Percentiles rank a stretch among this genome's conserved stretches.
Evolutionary conservation across 2,797 vertebrate species (phyloP).

Genomic region (Sebastes miniatus): DNA sequence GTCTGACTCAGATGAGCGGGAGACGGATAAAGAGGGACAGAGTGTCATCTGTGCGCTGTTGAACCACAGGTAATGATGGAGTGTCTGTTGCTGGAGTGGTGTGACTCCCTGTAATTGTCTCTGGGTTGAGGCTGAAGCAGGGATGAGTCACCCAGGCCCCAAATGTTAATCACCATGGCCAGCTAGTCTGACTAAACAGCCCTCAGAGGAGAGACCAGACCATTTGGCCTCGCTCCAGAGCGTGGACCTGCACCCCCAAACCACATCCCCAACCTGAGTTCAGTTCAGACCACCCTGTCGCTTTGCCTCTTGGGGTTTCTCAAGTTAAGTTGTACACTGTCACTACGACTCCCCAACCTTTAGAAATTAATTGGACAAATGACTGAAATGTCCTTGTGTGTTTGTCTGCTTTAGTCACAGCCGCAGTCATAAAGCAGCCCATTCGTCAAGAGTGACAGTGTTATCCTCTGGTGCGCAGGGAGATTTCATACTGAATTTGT

Average conservation of each 20-base stretch:
- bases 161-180: constrained; percentile 60
- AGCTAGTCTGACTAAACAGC: constrained; percentile 49
- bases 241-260: constrained; percentile 17
- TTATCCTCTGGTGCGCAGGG: constrained; percentile 4
- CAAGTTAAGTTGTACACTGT: constrained; percentile 7
- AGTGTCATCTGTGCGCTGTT: constrained; percentile 35
- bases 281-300: constrained; percentile 8
- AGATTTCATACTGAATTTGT: constrained; percentile 36
- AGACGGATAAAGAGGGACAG: constrained; percentile 1
- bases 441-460: constrained; percentile 39
- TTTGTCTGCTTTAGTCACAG: constrained; percentile 22
- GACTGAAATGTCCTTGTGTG: constrained; percentile 35
- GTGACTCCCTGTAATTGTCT: constrained; percentile 57
- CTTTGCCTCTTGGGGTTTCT: constrained; percentile 21
- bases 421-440: constrained; percentile 16
- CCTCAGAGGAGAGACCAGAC: constrained; percentile 25
- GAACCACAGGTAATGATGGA: constrained; percentile 54
- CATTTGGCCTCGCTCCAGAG: constrained; percentile 35
- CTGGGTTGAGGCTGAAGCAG: constrained; percentile 42
- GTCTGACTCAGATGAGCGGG: constrained; percentile 34
- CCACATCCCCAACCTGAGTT: constrained; percentile 3
- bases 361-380: constrained; percentile 41
- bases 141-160: constrained; percentile 64
- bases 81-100: constrained; percentile 26
- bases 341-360: constrained; percentile 1